Conservation (phyloP, 2,797 vertebrate genomes). For the Apodemus agrarius region DNA sequence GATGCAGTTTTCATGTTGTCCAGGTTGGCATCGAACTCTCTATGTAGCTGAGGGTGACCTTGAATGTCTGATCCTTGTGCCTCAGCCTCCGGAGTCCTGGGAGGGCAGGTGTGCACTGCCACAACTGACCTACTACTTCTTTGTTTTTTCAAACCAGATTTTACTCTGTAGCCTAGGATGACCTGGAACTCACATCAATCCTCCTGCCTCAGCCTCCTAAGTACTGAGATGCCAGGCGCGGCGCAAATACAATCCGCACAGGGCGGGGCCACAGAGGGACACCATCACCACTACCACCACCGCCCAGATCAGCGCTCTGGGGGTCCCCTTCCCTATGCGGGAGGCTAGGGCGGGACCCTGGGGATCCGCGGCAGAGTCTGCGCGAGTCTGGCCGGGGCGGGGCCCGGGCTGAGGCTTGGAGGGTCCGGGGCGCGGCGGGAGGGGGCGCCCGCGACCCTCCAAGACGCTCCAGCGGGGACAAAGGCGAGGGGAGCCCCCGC, state of each 20-base stretch:
- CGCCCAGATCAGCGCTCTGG: background rate
- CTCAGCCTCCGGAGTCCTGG: background rate
- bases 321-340: background rate
- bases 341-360: background rate
- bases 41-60: background rate
- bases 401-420: background rate
- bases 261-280: background rate
- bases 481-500: conserved; percentile 72
- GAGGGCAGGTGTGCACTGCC: too few relatives aligned
- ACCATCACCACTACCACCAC: too few relatives aligned
- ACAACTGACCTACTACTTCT: background rate
- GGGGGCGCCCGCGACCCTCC: conserved; percentile 80
- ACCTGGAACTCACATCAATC: background rate
- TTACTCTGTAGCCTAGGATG: background rate
- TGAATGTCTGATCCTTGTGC: background rate
- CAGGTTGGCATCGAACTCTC: background rate
- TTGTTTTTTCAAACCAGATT: background rate
- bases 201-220: background rate
- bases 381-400: background rate
- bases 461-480: conserved; percentile 73
- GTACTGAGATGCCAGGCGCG: background rate
- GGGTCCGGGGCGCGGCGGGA: conserved; percentile 72
- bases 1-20: background rate
- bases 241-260: too few relatives aligned
- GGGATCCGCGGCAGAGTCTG: background rate